Evolutionary conservation across 2,113 vertebrate species (phyloP).

Genomic region (Lampris incognitus): DNA sequence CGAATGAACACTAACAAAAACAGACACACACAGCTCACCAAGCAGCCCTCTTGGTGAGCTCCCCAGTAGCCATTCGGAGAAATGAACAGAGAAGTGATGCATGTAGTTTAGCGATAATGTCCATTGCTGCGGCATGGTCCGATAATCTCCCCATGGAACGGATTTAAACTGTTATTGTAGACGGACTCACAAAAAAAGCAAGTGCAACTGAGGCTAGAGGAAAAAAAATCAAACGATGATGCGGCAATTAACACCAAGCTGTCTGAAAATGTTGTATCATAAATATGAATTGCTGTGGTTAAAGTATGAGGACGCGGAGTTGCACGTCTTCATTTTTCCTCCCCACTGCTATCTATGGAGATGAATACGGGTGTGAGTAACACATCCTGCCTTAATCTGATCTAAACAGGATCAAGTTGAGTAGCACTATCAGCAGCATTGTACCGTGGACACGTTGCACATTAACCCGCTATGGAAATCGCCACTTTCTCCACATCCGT

Average conservation of each 20-base stretch:
- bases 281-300: slow-evolving; percentile 37
- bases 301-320: slow-evolving; percentile 42
- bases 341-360: slow-evolving; percentile 41
- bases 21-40: slow-evolving; percentile 31
- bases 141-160: slow-evolving; percentile 75
- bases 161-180: slow-evolving; percentile 75
- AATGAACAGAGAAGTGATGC: slow-evolving; percentile 70
- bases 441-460: slow-evolving; percentile 18
- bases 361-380: slow-evolving; percentile 23
- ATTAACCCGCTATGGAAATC: not conserved
- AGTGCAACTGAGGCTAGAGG: slow-evolving; percentile 68
- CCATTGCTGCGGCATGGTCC: slow-evolving; percentile 63
- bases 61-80: slow-evolving; percentile 70
- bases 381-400: slow-evolving; percentile 45
- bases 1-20: not conserved
- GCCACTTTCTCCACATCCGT: not conserved
- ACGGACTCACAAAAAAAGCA: slow-evolving; percentile 65
- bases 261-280: slow-evolving; percentile 52
- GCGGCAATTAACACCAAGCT: slow-evolving; percentile 69
- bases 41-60: slow-evolving; percentile 64
- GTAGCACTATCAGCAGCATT: slow-evolving; percentile 43
- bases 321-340: slow-evolving; percentile 42
- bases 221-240: slow-evolving; percentile 71
- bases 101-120: slow-evolving; percentile 77
- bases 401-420: slow-evolving; percentile 51